Evolutionary conservation across 1,140 invertebrate species (phyloP), one percentile per base, ranked within the genome.

Genomic region (Formica selysi): DNA sequence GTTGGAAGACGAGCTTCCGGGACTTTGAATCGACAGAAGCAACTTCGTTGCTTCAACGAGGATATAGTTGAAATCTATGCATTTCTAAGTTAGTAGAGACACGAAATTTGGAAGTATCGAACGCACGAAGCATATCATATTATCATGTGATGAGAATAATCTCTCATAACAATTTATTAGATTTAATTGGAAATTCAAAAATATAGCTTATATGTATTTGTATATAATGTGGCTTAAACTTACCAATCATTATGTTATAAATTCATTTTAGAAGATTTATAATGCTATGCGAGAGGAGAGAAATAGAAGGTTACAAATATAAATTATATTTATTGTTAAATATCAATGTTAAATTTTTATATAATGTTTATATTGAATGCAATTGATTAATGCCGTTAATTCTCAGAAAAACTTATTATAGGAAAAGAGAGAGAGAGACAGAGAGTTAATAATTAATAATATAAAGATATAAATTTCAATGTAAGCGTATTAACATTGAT

Each of bases 31-130:
- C 81, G 78, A 41, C 54, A 36, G 44, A 13, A 10, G 62, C 74
- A 85, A 90, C 86, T 91, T 79, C 19, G 84, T 88, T 71, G 76
- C 87, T 81, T 85, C 85, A 67, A 67, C 3, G 41, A 36, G 3
- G 29, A 80, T 65, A 78, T 44, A 70, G 67, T 76, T 54, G 85
- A n/a, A 80, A 68, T 76, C 78, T 89, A 62, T 64, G 67, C 44
- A 79, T 64, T 51, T 44, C 19, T 61, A 57, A 51, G 59, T 62
- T 57, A 19, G 38, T 64, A 16, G 74, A 48, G 41, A 86, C 48
- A 44, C 65, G 22, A 64, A 76, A 36, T 86, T 76, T 62, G 11
- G 1, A 51, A 36, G 22, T 51, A n/a, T 73, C 32, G 19, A 36
- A 51, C 32, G 78, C 29, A 57, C 29, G 8, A 8, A 57, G 79